Percentiles rank a stretch among this genome's conserved stretches.
phyloP scores from a whole-genome alignment of 2,888 invertebrate species.

The Dryomyza anilis region DNA sequence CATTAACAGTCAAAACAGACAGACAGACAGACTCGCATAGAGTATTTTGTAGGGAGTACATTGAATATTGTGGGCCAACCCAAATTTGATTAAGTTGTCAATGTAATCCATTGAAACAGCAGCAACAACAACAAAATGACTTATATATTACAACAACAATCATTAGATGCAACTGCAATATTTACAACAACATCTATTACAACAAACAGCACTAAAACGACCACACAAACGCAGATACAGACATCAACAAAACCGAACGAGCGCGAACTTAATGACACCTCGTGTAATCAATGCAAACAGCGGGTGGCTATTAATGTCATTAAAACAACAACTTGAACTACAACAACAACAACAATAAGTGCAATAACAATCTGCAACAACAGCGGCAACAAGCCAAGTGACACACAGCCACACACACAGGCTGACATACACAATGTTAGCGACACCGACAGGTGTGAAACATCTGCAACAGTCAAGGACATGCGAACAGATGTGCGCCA shows the following conservation, averaged over 20 bases:
- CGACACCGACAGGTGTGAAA: too few species aligned
- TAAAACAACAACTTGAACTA: conserved; percentile 9
- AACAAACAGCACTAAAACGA: conserved; percentile 1
- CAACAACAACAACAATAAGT: conserved; percentile 13
- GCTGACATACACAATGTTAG: too few species aligned
- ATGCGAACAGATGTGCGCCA: background rate
- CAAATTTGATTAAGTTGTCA: conserved; percentile 24
- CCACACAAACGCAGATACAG: background rate
- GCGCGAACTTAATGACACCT: conserved; percentile 19
- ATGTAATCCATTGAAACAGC: conserved; percentile 12
- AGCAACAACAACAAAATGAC: background rate
- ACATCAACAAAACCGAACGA: conserved; percentile 8
- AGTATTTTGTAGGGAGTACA: background rate
- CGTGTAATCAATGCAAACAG: conserved; percentile 27
- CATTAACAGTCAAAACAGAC: background rate
- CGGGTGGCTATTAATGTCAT: conserved; percentile 20
- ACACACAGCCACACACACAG: too few species aligned
- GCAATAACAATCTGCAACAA: background rate
- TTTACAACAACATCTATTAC: background rate
- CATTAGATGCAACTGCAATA: background rate
- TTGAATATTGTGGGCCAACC: background rate
- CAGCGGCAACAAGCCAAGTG: too few species aligned
- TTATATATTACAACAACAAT: conserved; percentile 4
- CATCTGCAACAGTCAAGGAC: conserved; percentile 1
- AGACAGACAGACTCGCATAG: background rate